These are phyloP conservation scores for Acrocera orbiculus DNA, from an alignment of 2,888 invertebrate species.

Conservation along the genomic window DNA sequence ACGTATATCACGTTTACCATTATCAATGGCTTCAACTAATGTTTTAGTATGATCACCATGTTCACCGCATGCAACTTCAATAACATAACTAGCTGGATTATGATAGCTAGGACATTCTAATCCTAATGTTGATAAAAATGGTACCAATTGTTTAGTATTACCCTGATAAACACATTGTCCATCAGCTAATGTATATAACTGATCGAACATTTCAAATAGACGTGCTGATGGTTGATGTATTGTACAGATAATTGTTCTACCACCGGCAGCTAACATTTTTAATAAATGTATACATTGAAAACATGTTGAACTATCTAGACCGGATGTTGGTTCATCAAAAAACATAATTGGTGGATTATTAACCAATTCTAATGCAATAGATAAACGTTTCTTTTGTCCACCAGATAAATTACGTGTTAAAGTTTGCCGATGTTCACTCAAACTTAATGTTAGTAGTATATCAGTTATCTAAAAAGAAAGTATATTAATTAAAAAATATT, in stretches of 20 bases:
- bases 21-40: conserved; percentile 68
- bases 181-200: conserved; percentile 82
- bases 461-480: conserved; percentile 58
- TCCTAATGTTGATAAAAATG: conserved; percentile 60
- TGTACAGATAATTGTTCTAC: conserved; percentile 87
- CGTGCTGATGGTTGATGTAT: conserved; percentile 89
- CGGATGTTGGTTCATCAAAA: conserved; percentile 94
- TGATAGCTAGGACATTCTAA: conserved; percentile 90
- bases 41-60: conserved; percentile 80
- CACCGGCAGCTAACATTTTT: conserved; percentile 75
- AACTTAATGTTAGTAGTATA: conserved; percentile 74
- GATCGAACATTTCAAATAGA: conserved; percentile 91
- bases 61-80: conserved; percentile 93
- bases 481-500: conserved; percentile 3
- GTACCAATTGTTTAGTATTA: conserved; percentile 66
- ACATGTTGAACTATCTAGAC: conserved; percentile 87
- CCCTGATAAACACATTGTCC: conserved; percentile 93
- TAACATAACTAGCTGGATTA: conserved; percentile 92
- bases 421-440: conserved; percentile 73
- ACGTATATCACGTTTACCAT: conserved; percentile 66
- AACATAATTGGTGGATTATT: conserved; percentile 97
- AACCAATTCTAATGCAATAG: conserved; percentile 84
- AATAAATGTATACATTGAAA: conserved; percentile 83
- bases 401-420: conserved; percentile 85
- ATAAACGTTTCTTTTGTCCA: conserved; percentile 86